Evolutionary conservation across 2,888 invertebrate species (phyloP).

Genomic region (Mythimna albipuncta): DNA sequence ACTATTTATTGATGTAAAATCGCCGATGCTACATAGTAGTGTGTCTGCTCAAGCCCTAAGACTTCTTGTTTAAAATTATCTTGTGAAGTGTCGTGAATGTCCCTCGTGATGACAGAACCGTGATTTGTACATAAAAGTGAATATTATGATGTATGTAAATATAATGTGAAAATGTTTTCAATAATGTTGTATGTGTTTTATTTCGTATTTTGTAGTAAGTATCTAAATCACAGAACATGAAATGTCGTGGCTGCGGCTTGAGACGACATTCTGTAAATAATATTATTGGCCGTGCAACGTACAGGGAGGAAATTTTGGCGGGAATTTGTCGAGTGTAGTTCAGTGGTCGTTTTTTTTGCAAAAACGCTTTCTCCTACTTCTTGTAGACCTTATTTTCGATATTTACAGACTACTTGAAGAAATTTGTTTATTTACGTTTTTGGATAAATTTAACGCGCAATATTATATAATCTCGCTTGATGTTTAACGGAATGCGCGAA

Average conservation of each 20-base stretch:
- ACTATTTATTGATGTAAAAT: background rate
- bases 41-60: constrained; percentile 11
- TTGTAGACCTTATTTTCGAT: too few species aligned
- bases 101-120: constrained; percentile 11
- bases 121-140: constrained; percentile 52
- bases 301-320: too few species aligned
- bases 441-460: too few species aligned
- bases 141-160: constrained; percentile 50
- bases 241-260: background rate
- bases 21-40: background rate
- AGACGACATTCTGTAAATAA: background rate
- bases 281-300: too few species aligned
- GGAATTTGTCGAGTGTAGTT: too few species aligned
- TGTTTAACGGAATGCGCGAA: too few species aligned
- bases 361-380: too few species aligned
- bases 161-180: constrained; percentile 48
- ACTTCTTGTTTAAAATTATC: constrained; percentile 3
- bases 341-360: too few species aligned
- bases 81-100: constrained; percentile 45
- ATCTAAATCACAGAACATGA: background rate
- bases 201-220: constrained; percentile 24
- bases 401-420: too few species aligned
- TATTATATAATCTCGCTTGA: too few species aligned
- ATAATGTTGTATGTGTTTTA: constrained; percentile 30
- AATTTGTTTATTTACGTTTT: too few species aligned